Evolutionary conservation across 2,797 vertebrate species (phyloP), one percentile per base, ranked within the genome.

Genomic region (Dendrocincla tyrannina): DNA sequence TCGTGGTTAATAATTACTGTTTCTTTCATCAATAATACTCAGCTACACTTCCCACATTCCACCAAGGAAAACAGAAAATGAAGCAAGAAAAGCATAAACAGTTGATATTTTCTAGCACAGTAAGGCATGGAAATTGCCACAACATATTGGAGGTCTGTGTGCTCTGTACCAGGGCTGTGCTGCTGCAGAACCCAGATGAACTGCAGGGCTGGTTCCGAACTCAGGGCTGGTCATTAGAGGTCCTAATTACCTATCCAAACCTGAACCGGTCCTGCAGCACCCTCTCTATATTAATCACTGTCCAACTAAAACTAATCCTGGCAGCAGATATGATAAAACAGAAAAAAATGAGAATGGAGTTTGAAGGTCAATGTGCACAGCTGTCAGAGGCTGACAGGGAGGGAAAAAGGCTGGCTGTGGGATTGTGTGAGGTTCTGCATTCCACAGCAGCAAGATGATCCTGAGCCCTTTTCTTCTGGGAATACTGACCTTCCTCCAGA

Each of bases 211-310:
- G 46, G 46, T 42, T 94, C 55, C 73, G 76, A 62, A 95, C 89
- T 78, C 30, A 15, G 89, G 96, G 79, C 64, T 95, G 35, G 66
- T 49, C 85, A 59, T 91, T 85, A 89, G 74, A 95, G 93, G 55
- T 90, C 87, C 90, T 98, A 97, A 98, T 97, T 97, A 97, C 91
- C 69, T 66, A 74, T 30, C 94, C 92, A 96, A 97, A 96, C 95
- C 18, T 88, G 93, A 95, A 78, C n/a, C 93, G 70, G 84, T 94
- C 95, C 87, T 94, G 70, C 93, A 96, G 93, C 74, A 90, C 56
- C 55, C 81, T 91, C 47, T 85, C 41, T 89, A 37, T 90, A 97
- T 97, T 97, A 96, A 98, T 97, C 96, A 91, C 81, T 89, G 80
- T 92, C 84, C 93, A 92, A 92, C 96, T 97, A 97, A 96, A 97